These are phyloP conservation scores for Coelinius sp. DNA, from an alignment of 2,888 invertebrate species.

Conservation along the genomic window DNA sequence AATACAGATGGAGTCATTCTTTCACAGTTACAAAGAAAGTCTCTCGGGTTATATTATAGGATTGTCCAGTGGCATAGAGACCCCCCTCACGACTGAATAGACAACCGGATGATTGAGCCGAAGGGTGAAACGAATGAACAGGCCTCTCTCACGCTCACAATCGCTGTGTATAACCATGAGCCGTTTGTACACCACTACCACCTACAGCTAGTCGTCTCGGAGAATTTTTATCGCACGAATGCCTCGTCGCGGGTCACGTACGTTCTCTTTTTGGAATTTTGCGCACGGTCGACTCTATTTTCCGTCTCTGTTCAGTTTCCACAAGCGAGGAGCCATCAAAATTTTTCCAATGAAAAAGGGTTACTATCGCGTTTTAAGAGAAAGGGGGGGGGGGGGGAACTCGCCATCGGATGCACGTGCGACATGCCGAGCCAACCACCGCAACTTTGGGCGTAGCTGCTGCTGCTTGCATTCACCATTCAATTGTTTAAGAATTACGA, in stretches of 20 bases:
- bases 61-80: slow-evolving; percentile 10
- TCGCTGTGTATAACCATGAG: slow-evolving; percentile 21
- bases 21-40: slow-evolving; percentile 13
- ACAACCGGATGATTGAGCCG: slow-evolving; percentile 22
- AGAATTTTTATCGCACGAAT: slow-evolving; percentile 27
- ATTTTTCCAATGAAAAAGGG: slow-evolving; percentile 13
- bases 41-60: slow-evolving; percentile 47
- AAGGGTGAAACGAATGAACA: slow-evolving; percentile 7
- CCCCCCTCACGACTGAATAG: slow-evolving; percentile 27
- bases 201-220: not conserved
- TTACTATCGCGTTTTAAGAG: not conserved
- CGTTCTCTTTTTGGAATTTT: slow-evolving; percentile 50
- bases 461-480: not conserved
- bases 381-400: not conserved
- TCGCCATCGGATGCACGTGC: slow-evolving; percentile 11
- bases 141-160: slow-evolving; percentile 2
- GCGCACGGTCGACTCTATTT: slow-evolving; percentile 45
- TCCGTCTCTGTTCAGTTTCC: not conserved
- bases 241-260: slow-evolving; percentile 46
- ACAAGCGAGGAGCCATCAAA: slow-evolving; percentile 8
- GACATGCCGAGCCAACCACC: not conserved
- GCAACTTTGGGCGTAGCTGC: not conserved
- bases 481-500: slow-evolving; percentile 10
- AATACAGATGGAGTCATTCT: not conserved
- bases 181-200: not conserved